Conservation (phyloP, 2,888 invertebrate genomes). For the Exocentrus adspersus region DNA sequence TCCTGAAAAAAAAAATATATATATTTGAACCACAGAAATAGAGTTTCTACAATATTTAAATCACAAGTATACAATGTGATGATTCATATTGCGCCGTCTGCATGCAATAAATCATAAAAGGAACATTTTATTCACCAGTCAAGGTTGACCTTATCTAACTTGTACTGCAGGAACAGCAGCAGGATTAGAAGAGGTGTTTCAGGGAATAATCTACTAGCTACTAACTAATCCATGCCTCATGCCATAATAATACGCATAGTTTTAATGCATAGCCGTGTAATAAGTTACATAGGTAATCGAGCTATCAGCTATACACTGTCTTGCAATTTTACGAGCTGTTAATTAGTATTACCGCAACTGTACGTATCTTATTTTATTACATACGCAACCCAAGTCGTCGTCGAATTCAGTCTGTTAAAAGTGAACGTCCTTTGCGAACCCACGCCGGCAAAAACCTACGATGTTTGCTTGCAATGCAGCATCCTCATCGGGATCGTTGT, state of each 20-base stretch:
- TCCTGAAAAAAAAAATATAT: conserved; percentile 69
- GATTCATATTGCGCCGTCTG: too few relatives aligned
- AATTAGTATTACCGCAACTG: conserved; percentile 1
- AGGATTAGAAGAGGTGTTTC: not conserved
- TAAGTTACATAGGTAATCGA: not conserved
- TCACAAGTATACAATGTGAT: too few relatives aligned
- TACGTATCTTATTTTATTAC: not conserved
- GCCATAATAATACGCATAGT: too few relatives aligned
- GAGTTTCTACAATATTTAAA: too few relatives aligned
- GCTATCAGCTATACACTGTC: not conserved
- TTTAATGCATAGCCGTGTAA: too few relatives aligned
- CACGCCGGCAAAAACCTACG: conserved; percentile 21
- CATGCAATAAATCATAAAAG: not conserved
- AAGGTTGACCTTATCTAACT: not conserved
- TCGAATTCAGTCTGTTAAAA: conserved; percentile 20
- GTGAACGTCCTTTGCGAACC: conserved; percentile 27
- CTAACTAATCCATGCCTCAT: not conserved
- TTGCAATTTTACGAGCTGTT: not conserved
- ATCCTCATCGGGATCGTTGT: conserved; percentile 5
- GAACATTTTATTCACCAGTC: not conserved
- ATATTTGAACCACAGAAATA: too few relatives aligned
- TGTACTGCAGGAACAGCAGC: not conserved
- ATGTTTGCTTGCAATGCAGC: conserved; percentile 21
- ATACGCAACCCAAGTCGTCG: not conserved
- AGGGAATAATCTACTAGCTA: not conserved